A percentile compares a stretch with the other conserved stretches of the same genome.
These are phyloP conservation scores for Sisor rabdophorus DNA, from an alignment of 2,113 vertebrate genomes.

Conservation along the genomic window DNA sequence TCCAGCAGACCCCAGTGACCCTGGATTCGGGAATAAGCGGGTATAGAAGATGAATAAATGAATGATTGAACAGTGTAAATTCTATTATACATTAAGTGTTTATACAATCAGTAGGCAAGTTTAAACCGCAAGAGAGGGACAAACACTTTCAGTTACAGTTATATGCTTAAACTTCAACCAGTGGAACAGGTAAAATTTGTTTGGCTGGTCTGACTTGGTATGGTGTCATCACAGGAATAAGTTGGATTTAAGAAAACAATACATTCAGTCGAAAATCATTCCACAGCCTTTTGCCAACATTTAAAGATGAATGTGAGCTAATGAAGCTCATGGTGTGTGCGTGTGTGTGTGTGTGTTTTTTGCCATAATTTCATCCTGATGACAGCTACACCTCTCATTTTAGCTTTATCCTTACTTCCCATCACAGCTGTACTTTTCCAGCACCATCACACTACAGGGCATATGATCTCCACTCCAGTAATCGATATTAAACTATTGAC, in stretches of 20 bases:
- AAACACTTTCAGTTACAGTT: neutral
- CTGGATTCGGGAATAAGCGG: too few species aligned
- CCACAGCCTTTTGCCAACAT: slow-evolving; percentile 42
- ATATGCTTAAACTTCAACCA: too few species aligned
- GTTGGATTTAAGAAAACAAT: slow-evolving; percentile 46
- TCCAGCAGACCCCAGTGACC: too few species aligned
- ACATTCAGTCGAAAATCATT: slow-evolving; percentile 53
- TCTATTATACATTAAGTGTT: too few species aligned
- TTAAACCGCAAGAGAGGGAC: too few species aligned
- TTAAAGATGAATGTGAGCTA: slow-evolving; percentile 30
- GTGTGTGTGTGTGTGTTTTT: neutral
- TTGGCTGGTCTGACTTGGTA: slow-evolving; percentile 36
- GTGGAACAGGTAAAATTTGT: slow-evolving; percentile 56
- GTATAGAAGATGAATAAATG: too few species aligned
- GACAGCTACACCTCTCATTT: slow-evolving; percentile 52
- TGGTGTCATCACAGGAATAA: slow-evolving; percentile 43
- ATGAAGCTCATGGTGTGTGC: neutral
- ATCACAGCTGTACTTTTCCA: slow-evolving; percentile 56
- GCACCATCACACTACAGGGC: slow-evolving; percentile 35
- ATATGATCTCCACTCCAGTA: slow-evolving; percentile 6
- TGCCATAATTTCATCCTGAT: slow-evolving; percentile 45
- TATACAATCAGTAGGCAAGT: too few species aligned
- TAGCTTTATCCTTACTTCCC: slow-evolving; percentile 58
- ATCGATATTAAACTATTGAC: slow-evolving; percentile 28
- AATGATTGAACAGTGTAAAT: too few species aligned